Conservation (phyloP, 2,113 vertebrate species). For the Coracopsis vasa region DNA sequence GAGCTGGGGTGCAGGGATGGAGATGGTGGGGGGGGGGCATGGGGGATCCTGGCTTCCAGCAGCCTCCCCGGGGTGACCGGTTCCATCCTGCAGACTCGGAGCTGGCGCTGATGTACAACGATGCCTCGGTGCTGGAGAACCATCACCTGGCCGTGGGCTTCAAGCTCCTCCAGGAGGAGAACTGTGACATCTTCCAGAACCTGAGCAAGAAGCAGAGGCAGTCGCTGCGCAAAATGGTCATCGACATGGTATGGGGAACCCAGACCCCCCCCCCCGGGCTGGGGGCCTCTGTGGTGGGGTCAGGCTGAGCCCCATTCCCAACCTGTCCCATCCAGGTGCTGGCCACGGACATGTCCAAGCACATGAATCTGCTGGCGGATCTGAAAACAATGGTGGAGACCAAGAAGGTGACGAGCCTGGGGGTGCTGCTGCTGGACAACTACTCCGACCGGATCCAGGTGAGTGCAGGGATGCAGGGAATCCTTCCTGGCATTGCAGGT, state of each 20-base stretch:
- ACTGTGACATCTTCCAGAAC: slow-evolving; percentile 92
- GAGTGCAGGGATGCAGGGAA: fast-evolving
- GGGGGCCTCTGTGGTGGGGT: not conserved
- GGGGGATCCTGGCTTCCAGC: not conserved
- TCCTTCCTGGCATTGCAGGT: not conserved
- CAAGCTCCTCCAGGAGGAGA: slow-evolving; percentile 90
- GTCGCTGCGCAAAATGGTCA: slow-evolving; percentile 87
- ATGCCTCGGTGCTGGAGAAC: slow-evolving; percentile 89
- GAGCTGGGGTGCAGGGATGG: slow-evolving; percentile 41
- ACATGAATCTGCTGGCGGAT: slow-evolving; percentile 93
- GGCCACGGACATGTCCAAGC: slow-evolving; percentile 95
- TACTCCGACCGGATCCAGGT: slow-evolving; percentile 94
- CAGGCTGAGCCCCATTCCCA: not conserved
- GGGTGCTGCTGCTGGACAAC: slow-evolving; percentile 90
- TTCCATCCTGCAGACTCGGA: slow-evolving; percentile 79
- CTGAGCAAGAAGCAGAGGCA: slow-evolving; percentile 87
- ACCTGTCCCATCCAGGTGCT: slow-evolving; percentile 75
- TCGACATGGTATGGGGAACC: slow-evolving; percentile 82
- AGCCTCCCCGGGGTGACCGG: not conserved
- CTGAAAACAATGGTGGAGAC: slow-evolving; percentile 97
- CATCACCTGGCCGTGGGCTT: slow-evolving; percentile 92
- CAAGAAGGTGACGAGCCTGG: slow-evolving; percentile 93
- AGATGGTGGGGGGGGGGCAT: fast-evolving
- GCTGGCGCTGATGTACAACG: slow-evolving; percentile 92
- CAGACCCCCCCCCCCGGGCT: fast-evolving